Percentiles rank a stretch among this genome's conserved stretches.
phyloP scores from a whole-genome alignment of 2,797 vertebrate genomes.

The Lacerta viridis region DNA sequence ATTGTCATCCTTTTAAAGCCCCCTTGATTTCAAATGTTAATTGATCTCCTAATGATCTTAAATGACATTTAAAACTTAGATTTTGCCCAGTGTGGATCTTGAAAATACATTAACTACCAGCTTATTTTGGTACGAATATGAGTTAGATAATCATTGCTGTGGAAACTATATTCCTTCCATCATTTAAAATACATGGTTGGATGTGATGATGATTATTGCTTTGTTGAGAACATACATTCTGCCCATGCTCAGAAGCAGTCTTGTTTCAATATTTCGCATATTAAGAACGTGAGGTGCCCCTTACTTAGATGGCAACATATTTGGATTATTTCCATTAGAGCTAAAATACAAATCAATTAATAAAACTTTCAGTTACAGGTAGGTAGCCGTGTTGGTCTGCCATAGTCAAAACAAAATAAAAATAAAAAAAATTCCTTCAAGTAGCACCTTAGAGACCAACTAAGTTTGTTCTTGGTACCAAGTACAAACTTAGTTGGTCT shows the following conservation, averaged over 20 bases:
- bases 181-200: neutral
- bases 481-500: too few relatives aligned
- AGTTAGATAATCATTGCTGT: too few relatives aligned
- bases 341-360: too few relatives aligned
- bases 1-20: neutral
- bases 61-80: neutral
- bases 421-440: too few relatives aligned
- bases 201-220: neutral
- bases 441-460: too few relatives aligned
- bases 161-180: too few relatives aligned
- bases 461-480: too few relatives aligned
- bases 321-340: too few relatives aligned
- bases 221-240: neutral
- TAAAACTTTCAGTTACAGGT: too few relatives aligned
- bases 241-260: neutral
- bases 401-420: too few relatives aligned
- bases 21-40: neutral
- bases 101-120: neutral
- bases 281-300: neutral
- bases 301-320: too few relatives aligned
- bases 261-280: neutral
- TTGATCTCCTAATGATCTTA: neutral
- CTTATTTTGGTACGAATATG: neutral
- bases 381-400: too few relatives aligned
- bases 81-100: neutral